Percentiles rank a stretch among this genome's conserved stretches.
These are phyloP conservation scores for Platichthys stellatus DNA, from an alignment of 2,113 vertebrate species.

Conservation along the genomic window DNA sequence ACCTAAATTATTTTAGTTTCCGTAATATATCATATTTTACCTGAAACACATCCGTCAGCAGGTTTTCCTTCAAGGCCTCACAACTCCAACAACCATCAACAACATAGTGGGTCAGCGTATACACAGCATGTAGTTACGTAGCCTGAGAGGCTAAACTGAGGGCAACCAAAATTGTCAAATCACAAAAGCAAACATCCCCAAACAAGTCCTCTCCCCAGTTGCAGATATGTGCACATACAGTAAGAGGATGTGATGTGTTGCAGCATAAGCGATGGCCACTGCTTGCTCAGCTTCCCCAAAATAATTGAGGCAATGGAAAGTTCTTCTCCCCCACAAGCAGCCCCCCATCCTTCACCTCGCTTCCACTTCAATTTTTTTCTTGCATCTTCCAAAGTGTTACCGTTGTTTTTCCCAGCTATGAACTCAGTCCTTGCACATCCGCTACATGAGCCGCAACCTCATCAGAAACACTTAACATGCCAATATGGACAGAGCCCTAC, in stretches of 20 bases:
- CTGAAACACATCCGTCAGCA: background rate
- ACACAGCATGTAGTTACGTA: background rate
- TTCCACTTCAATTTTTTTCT: background rate
- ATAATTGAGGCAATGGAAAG: background rate
- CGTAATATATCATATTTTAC: background rate
- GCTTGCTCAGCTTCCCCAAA: background rate
- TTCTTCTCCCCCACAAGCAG: background rate
- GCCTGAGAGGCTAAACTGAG: background rate
- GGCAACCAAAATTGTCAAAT: background rate
- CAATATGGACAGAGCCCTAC: constrained; percentile 2
- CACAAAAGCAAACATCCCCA: background rate
- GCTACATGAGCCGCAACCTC: constrained; percentile 2
- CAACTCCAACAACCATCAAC: background rate
- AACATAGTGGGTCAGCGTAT: background rate
- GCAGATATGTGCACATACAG: background rate
- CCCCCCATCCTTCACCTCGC: background rate
- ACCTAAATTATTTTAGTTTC: background rate
- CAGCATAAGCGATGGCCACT: background rate
- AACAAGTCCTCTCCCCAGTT: background rate
- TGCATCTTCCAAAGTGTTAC: background rate
- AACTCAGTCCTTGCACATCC: background rate
- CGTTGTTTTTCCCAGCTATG: constrained; percentile 15
- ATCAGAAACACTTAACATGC: constrained; percentile 11
- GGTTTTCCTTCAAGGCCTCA: background rate
- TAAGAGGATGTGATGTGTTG: background rate